Conservation (phyloP, 2,113 vertebrate genomes). For the Dipodomys merriami region DNA sequence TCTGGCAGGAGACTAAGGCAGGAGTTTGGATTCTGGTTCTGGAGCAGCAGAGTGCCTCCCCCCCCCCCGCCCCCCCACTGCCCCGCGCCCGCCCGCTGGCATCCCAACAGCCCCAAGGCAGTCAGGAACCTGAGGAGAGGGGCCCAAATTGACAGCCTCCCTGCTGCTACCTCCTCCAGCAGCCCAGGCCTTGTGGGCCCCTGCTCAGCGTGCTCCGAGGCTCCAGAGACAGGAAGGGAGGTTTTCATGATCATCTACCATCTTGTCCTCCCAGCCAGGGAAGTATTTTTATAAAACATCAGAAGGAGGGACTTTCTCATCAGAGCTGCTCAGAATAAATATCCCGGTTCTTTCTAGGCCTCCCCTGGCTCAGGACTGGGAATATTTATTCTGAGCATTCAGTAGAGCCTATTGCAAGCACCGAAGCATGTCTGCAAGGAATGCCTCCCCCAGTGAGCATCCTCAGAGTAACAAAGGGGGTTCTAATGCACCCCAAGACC, state of each 20-base stretch:
- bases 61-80: too few species aligned
- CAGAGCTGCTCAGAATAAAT: background rate
- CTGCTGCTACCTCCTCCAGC: background rate
- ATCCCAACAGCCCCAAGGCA: background rate
- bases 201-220: background rate
- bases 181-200: background rate
- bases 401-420: background rate
- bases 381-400: background rate
- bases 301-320: background rate
- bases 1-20: background rate
- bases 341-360: background rate
- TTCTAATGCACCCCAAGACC: background rate
- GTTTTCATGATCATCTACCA: rapidly evolving
- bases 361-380: background rate
- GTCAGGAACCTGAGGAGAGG: background rate
- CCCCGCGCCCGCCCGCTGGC: background rate
- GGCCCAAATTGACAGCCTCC: background rate
- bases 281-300: background rate
- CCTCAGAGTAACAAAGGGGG: background rate
- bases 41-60: background rate
- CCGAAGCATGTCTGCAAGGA: background rate
- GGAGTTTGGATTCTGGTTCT: conserved; percentile 40
- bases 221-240: background rate
- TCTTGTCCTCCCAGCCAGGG: conserved; percentile 8
- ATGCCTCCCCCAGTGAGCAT: background rate